A percentile compares a stretch with the other conserved stretches of the same genome.
phyloP scores from a whole-genome alignment of 2,888 invertebrate species.

The Lasioglossum pauxillum region DNA sequence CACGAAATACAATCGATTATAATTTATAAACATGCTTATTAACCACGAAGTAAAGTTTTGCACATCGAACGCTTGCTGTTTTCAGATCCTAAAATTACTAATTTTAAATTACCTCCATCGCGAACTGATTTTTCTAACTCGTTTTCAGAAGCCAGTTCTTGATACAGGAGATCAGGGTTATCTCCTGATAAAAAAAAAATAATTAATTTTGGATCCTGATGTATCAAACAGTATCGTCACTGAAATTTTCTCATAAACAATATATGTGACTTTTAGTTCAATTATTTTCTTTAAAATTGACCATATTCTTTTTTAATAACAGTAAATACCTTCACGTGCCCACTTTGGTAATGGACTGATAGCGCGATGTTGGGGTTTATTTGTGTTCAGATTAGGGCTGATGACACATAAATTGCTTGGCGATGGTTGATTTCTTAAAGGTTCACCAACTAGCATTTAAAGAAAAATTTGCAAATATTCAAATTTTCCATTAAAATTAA shows the following conservation, averaged over 20 bases:
- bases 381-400: constrained; percentile 81
- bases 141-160: constrained; percentile 85
- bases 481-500: constrained; percentile 29
- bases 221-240: background rate
- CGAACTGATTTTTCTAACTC: constrained; percentile 79
- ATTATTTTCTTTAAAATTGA: constrained; percentile 7
- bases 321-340: constrained; percentile 86
- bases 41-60: constrained; percentile 22
- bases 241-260: constrained; percentile 5
- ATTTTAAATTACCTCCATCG: constrained; percentile 78
- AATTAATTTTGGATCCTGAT: constrained; percentile 45
- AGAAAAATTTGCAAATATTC: constrained; percentile 51
- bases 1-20: constrained; percentile 28
- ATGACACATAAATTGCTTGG: constrained; percentile 84
- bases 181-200: constrained; percentile 84
- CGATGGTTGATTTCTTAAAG: constrained; percentile 85
- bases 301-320: constrained; percentile 37
- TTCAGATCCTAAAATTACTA: constrained; percentile 32
- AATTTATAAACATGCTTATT: constrained; percentile 59
- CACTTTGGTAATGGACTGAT: constrained; percentile 87
- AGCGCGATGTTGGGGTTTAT: constrained; percentile 83
- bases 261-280: background rate
- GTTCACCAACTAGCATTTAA: constrained; percentile 85
- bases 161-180: constrained; percentile 86
- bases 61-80: constrained; percentile 33